phyloP scores from a whole-genome alignment of 2,797 vertebrate genomes.

The Gymnothorax javanicus region DNA sequence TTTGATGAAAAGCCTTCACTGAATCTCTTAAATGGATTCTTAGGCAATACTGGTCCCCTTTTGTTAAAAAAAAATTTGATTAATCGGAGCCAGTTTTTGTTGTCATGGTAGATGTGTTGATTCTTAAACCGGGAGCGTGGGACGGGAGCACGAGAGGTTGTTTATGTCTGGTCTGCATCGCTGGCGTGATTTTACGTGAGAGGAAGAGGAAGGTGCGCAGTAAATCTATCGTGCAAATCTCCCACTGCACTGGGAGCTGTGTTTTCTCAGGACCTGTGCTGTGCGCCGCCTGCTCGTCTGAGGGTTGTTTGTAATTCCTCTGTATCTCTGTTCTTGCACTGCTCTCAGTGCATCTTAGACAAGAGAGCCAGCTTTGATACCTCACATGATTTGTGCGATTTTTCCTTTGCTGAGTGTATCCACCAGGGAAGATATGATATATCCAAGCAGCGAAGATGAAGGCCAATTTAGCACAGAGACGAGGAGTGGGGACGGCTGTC shows the following conservation, averaged over 20 bases:
- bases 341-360: neutral
- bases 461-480: neutral
- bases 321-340: neutral
- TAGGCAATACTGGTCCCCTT: neutral
- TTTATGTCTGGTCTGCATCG: neutral
- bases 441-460: neutral
- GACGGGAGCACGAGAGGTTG: neutral
- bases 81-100: neutral
- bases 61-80: neutral
- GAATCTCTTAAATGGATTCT: neutral
- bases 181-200: neutral
- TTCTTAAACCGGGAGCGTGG: neutral
- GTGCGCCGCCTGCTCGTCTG: neutral
- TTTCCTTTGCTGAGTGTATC: neutral
- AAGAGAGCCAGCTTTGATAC: slow-evolving; percentile 1
- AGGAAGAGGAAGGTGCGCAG: neutral
- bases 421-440: neutral
- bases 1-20: neutral
- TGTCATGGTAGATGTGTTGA: neutral
- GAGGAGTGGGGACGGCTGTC: neutral
- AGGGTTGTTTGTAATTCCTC: neutral
- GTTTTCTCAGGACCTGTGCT: neutral
- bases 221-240: neutral
- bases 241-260: too few relatives aligned
- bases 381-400: neutral